Evolutionary conservation across 2,888 invertebrate species (phyloP).

Genomic region (Drosophila macrospina): DNA sequence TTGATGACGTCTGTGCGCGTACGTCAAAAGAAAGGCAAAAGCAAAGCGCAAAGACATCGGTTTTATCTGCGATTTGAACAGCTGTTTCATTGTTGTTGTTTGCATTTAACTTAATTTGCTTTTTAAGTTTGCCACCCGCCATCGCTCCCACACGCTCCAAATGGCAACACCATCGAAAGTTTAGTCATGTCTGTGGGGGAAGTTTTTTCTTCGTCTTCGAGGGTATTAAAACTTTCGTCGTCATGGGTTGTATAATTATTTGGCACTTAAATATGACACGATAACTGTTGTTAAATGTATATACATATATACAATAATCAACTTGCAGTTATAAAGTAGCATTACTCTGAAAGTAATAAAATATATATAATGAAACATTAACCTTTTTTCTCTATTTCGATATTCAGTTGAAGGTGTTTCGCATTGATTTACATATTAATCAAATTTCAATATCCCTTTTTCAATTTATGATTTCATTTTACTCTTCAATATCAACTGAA

Average conservation of each 20-base stretch:
- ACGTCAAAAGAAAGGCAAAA: constrained; percentile 28
- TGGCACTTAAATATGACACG: constrained; percentile 52
- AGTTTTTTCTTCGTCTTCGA: constrained; percentile 26
- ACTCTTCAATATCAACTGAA: constrained; percentile 7
- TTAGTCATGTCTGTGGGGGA: constrained; percentile 36
- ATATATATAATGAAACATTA: not conserved
- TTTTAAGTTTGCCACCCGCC: constrained; percentile 23
- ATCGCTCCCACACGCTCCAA: constrained; percentile 40
- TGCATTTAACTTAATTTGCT: constrained; percentile 25
- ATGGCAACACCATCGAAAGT: constrained; percentile 11
- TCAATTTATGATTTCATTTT: not conserved
- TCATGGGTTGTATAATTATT: constrained; percentile 46
- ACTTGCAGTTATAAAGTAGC: not conserved
- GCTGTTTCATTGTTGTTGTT: constrained; percentile 57
- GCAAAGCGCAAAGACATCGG: constrained; percentile 26
- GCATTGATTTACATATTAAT: not conserved
- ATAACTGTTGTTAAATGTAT: constrained; percentile 21
- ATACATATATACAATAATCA: not conserved
- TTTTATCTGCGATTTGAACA: constrained; percentile 54
- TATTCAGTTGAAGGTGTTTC: not conserved
- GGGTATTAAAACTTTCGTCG: constrained; percentile 56
- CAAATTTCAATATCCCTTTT: not conserved
- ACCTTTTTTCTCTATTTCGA: not conserved
- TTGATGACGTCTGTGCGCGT: constrained; percentile 53
- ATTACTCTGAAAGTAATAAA: not conserved